Base-by-base conservation (phyloP, 2,888 invertebrate species). In the Drosophila ezoana region DNA sequence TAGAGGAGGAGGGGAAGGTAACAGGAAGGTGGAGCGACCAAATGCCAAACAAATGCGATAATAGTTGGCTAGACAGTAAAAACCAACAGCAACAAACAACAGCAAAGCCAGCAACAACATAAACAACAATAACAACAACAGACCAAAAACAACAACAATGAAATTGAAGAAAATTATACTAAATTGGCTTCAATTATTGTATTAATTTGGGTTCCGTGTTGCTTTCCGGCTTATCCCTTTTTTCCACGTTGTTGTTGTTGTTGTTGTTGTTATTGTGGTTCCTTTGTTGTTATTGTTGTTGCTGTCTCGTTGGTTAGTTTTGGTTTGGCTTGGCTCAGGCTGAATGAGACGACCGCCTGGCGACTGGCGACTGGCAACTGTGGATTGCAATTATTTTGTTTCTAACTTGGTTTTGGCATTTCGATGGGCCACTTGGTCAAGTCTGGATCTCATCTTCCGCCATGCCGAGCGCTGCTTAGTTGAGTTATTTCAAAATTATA, bases 161-260 rank as follows among this genome's bases (percentile, higher is more conserved):
- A 89, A 90, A 88, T 87, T 84, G 81, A 86, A 90, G 80, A 90
- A 91, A 91, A 91, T 91, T 91, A 91, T 87, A 90, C 87, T 88
- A 91, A 91, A 91, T 91, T 91, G 91, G 90, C 90, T 90, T 90
- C 91, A 91, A 91, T 91, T 91, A 91, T 91, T 91, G 91, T 90
- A 91, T 91, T 91, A 91, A 91, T 91, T 91, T 91, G 90, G 90
- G 89, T 91, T 90, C 89, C 90, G 89, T 89, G 90, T 81, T 89
- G 89, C 90, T 90, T 91, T 87, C 90, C 90, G 87, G 87, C 87
- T 89, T 86, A 89, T 90, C 90, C 90, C 88, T 91, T 89, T 83
- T 84, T 76, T 61, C 62, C 54, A 51, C 47, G 47, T 63, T 57
- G 56, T 66, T 63, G 47, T 40, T 52, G 32, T 62, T 35, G 47